Evolutionary conservation across 2,797 vertebrate species (phyloP).

Genomic region (Vireo griseus): DNA sequence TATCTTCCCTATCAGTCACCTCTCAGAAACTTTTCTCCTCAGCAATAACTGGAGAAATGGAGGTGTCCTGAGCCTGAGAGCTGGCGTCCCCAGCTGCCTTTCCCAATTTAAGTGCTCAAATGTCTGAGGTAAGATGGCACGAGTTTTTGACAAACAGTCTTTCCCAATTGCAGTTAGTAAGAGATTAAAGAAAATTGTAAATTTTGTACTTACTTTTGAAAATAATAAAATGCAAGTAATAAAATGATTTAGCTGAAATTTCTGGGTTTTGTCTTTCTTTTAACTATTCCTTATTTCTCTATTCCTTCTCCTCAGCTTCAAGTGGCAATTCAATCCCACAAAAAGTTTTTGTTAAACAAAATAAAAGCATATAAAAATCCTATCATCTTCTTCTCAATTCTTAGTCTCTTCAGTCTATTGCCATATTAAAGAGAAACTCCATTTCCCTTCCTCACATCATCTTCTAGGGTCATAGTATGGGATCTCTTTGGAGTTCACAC

Average conservation of each 20-base stretch:
- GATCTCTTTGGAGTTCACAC: background rate
- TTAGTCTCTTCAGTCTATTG: background rate
- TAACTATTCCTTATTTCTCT: background rate
- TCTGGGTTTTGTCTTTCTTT: background rate
- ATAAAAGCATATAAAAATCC: fast-evolving
- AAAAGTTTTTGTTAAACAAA: background rate
- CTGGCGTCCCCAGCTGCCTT: background rate
- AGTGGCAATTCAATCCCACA: background rate
- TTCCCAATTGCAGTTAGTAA: background rate
- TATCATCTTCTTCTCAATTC: fast-evolving
- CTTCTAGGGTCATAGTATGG: background rate
- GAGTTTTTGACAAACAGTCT: background rate
- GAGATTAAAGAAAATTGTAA: background rate
- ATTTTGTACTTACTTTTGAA: background rate
- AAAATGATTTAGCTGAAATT: background rate
- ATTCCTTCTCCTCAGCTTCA: background rate
- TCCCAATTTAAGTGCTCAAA: background rate
- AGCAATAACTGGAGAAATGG: background rate
- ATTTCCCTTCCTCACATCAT: background rate
- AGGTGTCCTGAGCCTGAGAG: background rate
- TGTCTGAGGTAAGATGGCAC: background rate
- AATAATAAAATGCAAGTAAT: background rate
- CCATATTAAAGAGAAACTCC: background rate
- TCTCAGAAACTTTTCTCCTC: background rate
- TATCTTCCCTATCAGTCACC: background rate